Evolutionary conservation across 1,140 invertebrate species (phyloP), one percentile per base, ranked within the genome.

Genomic region (Drosophila subobscura): DNA sequence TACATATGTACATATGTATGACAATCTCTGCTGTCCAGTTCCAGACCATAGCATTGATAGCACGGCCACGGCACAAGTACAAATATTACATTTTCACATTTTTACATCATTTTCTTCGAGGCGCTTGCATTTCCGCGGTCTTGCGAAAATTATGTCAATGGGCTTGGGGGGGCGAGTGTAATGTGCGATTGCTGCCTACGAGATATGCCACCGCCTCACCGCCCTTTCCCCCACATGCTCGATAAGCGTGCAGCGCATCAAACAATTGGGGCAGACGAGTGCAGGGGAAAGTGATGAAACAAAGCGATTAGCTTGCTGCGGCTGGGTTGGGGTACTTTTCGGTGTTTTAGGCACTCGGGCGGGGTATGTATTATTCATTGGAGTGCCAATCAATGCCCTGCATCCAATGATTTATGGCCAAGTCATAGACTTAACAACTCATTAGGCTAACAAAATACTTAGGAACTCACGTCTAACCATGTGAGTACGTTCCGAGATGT

Each of bases 81-180:
- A 37, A 37, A 37, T 37, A 37, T 37, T 37, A 3, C 33, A 37
- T 37, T 37, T 37, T 37, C 33, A 4, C 33, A 12, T 37, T 59
- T 59, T 59, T 65, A 44, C 60, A 57, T 60, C 73, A 83, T 77
- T 70, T 37, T 74, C 64, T 71, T 65, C 23, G 52, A 25, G n/a
- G 20, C 23, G 56, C 64, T 59, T 57, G 40, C 53, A 56, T 47
- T 61, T 72, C 54, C 41, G 42, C 42, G 59, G 27, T 81, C 65
- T 86, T 77, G 83, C 70, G 63, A 77, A 83, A 79, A 72, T 54
- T 51, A 88, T 81, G 51, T 67, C 63, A 75, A 67, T 67, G 54
- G 49, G 55, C 33, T 6, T 33, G 49, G 33, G 14, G 64, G 68
- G 64, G 40, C 77, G 73, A 63, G 67, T 57, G 53, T 65, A 63